Percentiles rank a stretch among this genome's conserved stretches.
Evolutionary conservation across 2,797 vertebrate species (phyloP).

Genomic region (Fistularia tabacaria): DNA sequence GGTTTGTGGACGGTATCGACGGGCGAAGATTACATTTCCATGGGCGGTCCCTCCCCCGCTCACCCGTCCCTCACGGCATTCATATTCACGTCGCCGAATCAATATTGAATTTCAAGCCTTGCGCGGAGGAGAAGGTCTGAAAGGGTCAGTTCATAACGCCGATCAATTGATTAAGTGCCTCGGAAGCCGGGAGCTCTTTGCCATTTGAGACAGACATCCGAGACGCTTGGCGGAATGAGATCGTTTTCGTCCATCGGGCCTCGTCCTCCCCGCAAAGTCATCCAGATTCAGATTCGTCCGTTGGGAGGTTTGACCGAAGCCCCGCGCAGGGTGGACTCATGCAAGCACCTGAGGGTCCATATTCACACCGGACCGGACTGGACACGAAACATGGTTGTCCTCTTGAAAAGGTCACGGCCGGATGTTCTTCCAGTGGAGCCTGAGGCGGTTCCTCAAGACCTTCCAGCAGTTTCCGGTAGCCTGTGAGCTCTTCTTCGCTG

Average conservation of each 20-base stretch:
- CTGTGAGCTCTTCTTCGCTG: no score
- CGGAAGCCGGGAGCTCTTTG: constrained; percentile 48
- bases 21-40: constrained; percentile 22
- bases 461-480: no score
- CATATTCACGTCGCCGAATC: constrained; percentile 31
- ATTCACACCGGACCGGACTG: no score
- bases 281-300: neutral
- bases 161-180: constrained; percentile 52
- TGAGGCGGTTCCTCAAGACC: no score
- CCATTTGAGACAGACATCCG: constrained; percentile 43
- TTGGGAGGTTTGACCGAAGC: neutral
- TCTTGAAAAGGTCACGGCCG: no score
- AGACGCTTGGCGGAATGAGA: constrained; percentile 32
- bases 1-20: constrained; percentile 27
- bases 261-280: constrained; percentile 22
- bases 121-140: constrained; percentile 10
- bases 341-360: no score
- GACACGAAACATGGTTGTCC: no score
- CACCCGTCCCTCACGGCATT: constrained; percentile 18
- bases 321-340: no score
- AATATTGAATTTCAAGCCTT: constrained; percentile 28
- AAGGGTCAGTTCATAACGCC: constrained; percentile 37
- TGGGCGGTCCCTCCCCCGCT: constrained; percentile 6
- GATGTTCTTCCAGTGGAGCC: no score
- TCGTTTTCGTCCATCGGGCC: constrained; percentile 15